phyloP scores from a whole-genome alignment of 2,888 invertebrate genomes.

The Napeogenes sylphis region DNA sequence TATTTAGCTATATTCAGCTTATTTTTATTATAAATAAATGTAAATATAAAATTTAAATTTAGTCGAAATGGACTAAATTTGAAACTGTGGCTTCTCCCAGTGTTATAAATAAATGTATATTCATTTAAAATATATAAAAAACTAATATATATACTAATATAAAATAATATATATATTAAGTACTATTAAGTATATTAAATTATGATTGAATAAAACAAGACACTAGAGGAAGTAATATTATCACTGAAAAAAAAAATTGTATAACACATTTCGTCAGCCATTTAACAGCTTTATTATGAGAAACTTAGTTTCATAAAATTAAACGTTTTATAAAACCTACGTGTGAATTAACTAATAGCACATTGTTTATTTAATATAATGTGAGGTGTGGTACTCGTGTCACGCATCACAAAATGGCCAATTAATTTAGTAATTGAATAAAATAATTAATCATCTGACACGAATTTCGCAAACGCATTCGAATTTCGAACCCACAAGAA shows the following conservation, averaged over 20 bases:
- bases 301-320: constrained; percentile 11
- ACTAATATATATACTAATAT: too few relatives aligned
- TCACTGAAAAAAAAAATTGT: constrained; percentile 9
- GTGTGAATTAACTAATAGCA: constrained; percentile 31
- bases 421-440: constrained; percentile 49
- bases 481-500: constrained; percentile 18
- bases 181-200: too few relatives aligned
- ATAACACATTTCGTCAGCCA: constrained; percentile 14
- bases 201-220: too few relatives aligned
- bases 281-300: constrained; percentile 14
- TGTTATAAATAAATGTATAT: too few relatives aligned
- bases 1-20: too few relatives aligned
- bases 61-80: too few relatives aligned
- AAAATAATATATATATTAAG: too few relatives aligned
- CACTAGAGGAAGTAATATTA: constrained; percentile 7
- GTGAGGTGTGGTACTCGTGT: constrained; percentile 34
- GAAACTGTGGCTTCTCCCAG: too few relatives aligned
- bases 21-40: too few relatives aligned
- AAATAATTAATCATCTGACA: constrained; percentile 48
- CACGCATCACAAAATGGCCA: constrained; percentile 44
- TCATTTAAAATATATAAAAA: too few relatives aligned
- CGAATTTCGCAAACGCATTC: constrained; percentile 29
- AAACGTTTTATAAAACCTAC: constrained; percentile 29
- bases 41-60: too few relatives aligned
- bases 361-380: constrained; percentile 35